Evolutionary conservation across 2,888 invertebrate species (phyloP), one percentile per base, ranked within the genome.

Genomic region (Steinernema scapterisci): DNA sequence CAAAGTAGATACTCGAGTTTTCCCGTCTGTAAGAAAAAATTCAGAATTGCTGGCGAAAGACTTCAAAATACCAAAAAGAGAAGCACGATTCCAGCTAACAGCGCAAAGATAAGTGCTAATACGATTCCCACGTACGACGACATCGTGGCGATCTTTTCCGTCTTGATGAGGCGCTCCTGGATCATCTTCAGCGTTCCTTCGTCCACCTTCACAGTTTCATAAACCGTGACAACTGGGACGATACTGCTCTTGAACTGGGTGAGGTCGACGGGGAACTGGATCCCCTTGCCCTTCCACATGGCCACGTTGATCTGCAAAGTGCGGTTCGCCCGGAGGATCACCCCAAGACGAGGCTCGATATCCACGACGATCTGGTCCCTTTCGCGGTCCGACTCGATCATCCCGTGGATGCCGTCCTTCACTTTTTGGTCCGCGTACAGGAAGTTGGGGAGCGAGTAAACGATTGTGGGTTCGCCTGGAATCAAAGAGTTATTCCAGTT

Each of bases 271-370:
- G 51, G 56, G 27, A 56, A 70, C 25, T 7, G 45, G 31, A 72
- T 52, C 23, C 76, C 80, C 85, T 77, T 71, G 86, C 86, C 86
- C 71, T 82, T 83, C 86, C 86, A 86, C 85, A 86, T 85, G 70
- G 83, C 71, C 1, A 71, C 46, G 71, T 71, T 71, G 48, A 71
- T 51, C 21, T 72, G 72, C 13, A 25, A 11, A 7, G 43, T 19
- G 38, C 72, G 52, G 25, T 56, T 46, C 19, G 80, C 80, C 27
- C 73, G 71, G 21, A 81, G 72, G 43, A 81, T 70, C 44, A 77
- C 76, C 13, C 81, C 81, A 19, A 81, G 73, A n/a, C 81, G 73
- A 1, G 86, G 86, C 56, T 86, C 86, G 52, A 86, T 77, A 76
- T 85, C 86, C n/a, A 85, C 82, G 48, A 78, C 72, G 70, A 87